phyloP scores from a whole-genome alignment of 2,113 vertebrate genomes.

The Cyanoderma ruficeps region DNA sequence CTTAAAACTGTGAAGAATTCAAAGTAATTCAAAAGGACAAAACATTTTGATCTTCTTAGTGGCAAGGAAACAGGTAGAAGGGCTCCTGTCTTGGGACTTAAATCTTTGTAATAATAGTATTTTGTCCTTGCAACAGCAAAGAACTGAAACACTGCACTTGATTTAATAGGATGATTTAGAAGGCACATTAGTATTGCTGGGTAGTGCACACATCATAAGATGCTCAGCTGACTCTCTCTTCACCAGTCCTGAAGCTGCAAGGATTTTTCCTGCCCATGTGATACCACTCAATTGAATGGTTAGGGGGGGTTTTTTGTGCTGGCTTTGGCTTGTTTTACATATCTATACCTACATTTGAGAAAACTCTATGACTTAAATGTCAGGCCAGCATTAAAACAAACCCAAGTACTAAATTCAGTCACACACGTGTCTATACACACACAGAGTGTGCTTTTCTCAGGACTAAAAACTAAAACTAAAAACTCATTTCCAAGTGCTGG shows the following conservation, averaged over 20 bases:
- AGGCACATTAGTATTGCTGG: neutral
- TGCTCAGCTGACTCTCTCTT: neutral
- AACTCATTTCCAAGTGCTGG: neutral
- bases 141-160: neutral
- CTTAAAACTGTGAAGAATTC: neutral
- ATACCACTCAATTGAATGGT: neutral
- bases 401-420: neutral
- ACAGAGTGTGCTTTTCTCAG: neutral
- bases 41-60: neutral
- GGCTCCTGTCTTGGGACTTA: neutral
- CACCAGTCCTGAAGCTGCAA: neutral
- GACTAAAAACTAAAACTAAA: no score
- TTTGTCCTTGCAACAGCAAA: neutral
- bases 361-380: neutral
- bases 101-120: neutral
- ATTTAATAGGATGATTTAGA: neutral
- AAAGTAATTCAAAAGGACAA: neutral
- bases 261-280: neutral
- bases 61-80: neutral
- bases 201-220: neutral
- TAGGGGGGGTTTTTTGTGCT: neutral
- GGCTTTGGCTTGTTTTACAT: neutral
- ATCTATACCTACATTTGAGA: neutral
- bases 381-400: neutral
- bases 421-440: rapidly evolving